Base-by-base conservation (phyloP, 2,797 vertebrate genomes). In the Tadarida brasiliensis region DNA sequence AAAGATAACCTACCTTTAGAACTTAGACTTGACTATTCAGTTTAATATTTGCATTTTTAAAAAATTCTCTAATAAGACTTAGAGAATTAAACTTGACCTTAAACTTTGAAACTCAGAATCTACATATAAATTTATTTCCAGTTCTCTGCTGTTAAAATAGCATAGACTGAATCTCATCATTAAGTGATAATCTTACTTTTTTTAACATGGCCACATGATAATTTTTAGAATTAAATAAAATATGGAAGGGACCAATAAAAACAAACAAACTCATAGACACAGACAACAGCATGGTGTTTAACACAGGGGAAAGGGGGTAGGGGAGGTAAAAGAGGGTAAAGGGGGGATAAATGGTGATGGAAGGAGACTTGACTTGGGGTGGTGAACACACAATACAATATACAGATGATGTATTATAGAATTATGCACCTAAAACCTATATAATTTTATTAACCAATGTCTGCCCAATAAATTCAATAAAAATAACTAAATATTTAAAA, bases 71-170 rank as follows among this genome's bases (percentile, higher is more conserved):
- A 95, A 90, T 97, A 94, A 35, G 51, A 90, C 97, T 44, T 44
- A 44, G 39, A 44, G 39, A 44, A 44, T 44, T 44, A 44, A 44
- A 44, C 97, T 96, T 98, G 96, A 98, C 97, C 97, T 98, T 97
- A 97, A 97, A 92, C 97, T 98, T 97, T 97, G 95, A 97, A 98
- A 96, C 96, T 98, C 81, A 86, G 11, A 93, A 97, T 97, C 95
- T 98, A 84, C 96, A 95, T 97, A 73, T 47, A 97, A 94, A 97
- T 96, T 96, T 96, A 96, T 96, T 91, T 91, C 63, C 15, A 81
- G n/a, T 92, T 96, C 95, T 91, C 81, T 93, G 0, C 82, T 94
- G 89, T 95, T 96, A 93, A 97, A 97, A 80, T 96, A 97, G 90
- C 54, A 90, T 74, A 59, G 14, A 47, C 10, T 33, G n/a, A 84